Base-by-base conservation (phyloP, 23 tunicate genomes). In the Ascidia mentula region DNA sequence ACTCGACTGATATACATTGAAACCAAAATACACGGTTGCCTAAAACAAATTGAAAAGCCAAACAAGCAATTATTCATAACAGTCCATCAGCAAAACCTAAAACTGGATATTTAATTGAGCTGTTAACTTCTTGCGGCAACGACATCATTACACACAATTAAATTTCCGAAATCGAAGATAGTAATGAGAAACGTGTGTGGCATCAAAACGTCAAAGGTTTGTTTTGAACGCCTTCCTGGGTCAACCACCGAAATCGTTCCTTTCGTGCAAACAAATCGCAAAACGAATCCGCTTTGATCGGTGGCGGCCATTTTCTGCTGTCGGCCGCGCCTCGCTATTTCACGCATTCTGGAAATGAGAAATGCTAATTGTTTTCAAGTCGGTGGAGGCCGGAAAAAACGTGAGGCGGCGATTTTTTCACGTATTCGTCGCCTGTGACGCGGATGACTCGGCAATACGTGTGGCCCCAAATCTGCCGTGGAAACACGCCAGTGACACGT, bases 381-480 rank as follows among this genome's bases (percentile, higher is more conserved):
- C 22, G n/a, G n/a, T n/a, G 65, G 24, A 28, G 28, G 24, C 12
- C 65, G 28, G 65, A 53, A 26, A 53, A 53, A 26, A 6, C 65
- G 65, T 53, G 65, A 53, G 28, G 13, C 65, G 13, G 65, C 65
- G 13, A 5, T 53, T 53, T 53, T 53, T 53, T 53, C 13, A 1
- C n/a, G n/a, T n/a, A n/a, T n/a, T n/a, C n/a, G 7, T 9, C 24
- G 22, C 24, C 13, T 53, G 28, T 53, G 65, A 53, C 65, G 65
- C 24, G 7, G 65, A 53, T 53, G 65, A 53, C 65, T 5, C 65
- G 65, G 65, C 65, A 53, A 9, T 53, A 53, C 65, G 65, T 53
- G 65, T 53, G 65, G 65, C 24, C 65, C 4, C 24, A 28, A 20
- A 20, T 28, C 13, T 53, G 65, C 65, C 28, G 22, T 26, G 65